Conservation (phyloP, 2,888 invertebrate genomes). For the Metalampra italica region DNA sequence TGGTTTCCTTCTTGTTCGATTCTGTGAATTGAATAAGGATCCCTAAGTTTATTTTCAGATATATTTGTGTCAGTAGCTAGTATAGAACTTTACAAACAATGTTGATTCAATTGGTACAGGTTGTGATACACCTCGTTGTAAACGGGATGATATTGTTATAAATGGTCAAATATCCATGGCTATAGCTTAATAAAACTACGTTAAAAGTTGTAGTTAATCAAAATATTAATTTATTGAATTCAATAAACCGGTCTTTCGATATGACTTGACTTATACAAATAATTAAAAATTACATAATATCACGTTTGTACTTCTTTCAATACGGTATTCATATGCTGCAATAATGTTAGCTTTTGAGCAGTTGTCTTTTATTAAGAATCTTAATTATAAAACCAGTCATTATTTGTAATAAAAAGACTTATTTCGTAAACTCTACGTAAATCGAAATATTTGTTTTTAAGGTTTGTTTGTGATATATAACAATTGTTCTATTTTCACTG, state of each 20-base stretch:
- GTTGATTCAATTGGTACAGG: constrained; percentile 79
- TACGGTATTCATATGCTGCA: constrained; percentile 52
- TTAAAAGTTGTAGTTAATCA: constrained; percentile 75
- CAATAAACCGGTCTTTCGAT: constrained; percentile 66
- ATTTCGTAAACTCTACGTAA: not conserved
- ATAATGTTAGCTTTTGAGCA: constrained; percentile 52
- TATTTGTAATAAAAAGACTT: constrained; percentile 14
- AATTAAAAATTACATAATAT: constrained; percentile 60
- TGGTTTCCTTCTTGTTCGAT: constrained; percentile 74
- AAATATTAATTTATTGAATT: constrained; percentile 72
- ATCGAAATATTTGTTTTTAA: not conserved
- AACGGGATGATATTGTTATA: constrained; percentile 79
- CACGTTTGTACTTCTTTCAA: constrained; percentile 67
- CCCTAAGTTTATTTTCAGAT: constrained; percentile 75
- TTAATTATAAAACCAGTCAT: constrained; percentile 34
- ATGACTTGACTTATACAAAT: constrained; percentile 66
- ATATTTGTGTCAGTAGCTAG: constrained; percentile 76
- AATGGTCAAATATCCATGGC: constrained; percentile 75
- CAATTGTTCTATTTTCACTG: constrained; percentile 7
- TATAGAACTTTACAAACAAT: constrained; percentile 78
- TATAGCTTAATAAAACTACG: constrained; percentile 75
- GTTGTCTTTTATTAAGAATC: constrained; percentile 37
- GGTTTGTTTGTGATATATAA: not conserved
- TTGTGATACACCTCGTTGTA: constrained; percentile 78
- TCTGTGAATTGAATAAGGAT: constrained; percentile 76